phyloP scores from a whole-genome alignment of 2,797 vertebrate genomes.

The Lemur catta region DNA sequence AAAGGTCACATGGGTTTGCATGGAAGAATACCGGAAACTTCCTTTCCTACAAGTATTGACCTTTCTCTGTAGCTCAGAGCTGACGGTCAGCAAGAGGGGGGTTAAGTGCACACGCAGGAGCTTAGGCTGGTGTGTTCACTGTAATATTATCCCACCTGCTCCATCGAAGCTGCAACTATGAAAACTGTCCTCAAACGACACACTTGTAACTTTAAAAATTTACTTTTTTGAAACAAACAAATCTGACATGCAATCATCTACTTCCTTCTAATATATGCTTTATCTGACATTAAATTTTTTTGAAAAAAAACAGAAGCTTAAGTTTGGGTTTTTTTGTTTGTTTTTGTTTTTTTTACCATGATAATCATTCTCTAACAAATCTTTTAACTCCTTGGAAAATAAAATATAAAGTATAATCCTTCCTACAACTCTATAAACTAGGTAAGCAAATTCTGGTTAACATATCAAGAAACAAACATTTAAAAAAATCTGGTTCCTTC shows the following conservation, averaged over 20 bases:
- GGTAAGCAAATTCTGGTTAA: not conserved
- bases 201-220: not conserved
- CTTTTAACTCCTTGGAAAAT: not conserved
- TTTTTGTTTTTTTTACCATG: not conserved
- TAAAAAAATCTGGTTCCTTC: not conserved
- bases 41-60: not conserved
- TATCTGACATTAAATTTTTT: not conserved
- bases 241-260: not conserved
- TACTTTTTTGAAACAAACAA: not conserved
- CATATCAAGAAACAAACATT: not conserved
- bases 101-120: accelerated
- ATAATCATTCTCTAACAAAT: not conserved
- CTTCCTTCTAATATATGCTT: not conserved
- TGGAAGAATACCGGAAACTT: not conserved
- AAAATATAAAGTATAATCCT: not conserved
- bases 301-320: not conserved
- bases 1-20: not conserved
- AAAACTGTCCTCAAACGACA: not conserved
- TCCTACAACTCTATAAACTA: not conserved
- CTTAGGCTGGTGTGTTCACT: accelerated
- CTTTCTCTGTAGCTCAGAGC: not conserved
- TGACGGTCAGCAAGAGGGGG: not conserved
- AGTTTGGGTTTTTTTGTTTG: too few species aligned
- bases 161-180: not conserved
- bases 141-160: too few species aligned